phyloP scores from a whole-genome alignment of 2,113 vertebrate genomes.

The Ceratotherium simum region DNA sequence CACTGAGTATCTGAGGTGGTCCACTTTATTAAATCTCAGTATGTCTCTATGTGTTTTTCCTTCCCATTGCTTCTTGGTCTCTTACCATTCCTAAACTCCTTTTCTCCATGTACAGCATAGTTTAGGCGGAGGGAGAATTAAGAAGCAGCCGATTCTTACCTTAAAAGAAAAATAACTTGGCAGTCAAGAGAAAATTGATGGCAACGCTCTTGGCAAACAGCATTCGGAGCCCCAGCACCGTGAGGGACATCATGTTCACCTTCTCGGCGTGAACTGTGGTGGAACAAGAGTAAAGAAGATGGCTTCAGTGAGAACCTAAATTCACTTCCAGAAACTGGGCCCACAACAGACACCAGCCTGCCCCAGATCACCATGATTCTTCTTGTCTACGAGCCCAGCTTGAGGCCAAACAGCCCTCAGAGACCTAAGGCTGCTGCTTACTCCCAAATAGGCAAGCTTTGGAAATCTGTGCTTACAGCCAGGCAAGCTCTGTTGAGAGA shows the following conservation, averaged over 20 bases:
- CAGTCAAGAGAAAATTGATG: slow-evolving; percentile 91
- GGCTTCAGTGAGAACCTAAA: not conserved
- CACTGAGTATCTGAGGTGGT: not conserved
- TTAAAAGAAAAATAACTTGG: slow-evolving; percentile 84
- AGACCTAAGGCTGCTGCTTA: not conserved
- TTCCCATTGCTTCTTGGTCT: not conserved
- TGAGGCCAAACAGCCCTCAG: not conserved
- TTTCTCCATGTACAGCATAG: not conserved
- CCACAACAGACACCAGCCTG: not conserved
- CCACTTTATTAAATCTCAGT: not conserved
- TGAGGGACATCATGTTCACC: slow-evolving; percentile 86
- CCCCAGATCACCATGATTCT: not conserved
- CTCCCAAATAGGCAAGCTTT: not conserved
- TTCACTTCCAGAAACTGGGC: not conserved
- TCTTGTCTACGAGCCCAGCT: not conserved
- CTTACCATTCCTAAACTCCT: not conserved
- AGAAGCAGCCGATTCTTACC: slow-evolving; percentile 78
- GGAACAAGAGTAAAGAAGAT: not conserved
- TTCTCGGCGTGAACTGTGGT: slow-evolving; percentile 51
- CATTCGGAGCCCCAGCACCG: slow-evolving; percentile 88
- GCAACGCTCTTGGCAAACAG: slow-evolving; percentile 91
- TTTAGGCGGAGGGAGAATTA: not conserved
- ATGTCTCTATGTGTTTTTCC: not conserved
- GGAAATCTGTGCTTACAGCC: not conserved
- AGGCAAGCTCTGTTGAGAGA: not conserved